These are phyloP conservation scores for Phytoseiulus persimilis DNA, from an alignment of 2,888 invertebrate species.

Conservation along the genomic window DNA sequence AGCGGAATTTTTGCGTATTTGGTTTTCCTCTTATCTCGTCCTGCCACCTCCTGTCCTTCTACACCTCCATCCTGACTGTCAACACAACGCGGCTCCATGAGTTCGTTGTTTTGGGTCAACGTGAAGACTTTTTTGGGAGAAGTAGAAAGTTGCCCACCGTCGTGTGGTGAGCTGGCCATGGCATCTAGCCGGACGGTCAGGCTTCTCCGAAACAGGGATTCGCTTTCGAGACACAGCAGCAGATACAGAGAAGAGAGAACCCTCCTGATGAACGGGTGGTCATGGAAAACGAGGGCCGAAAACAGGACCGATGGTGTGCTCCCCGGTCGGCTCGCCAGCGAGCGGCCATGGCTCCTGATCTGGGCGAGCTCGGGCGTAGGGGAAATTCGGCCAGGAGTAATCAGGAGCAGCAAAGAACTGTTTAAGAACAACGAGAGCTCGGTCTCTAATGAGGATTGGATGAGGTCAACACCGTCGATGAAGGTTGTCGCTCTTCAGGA, in stretches of 20 bases:
- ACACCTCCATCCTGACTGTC: not conserved
- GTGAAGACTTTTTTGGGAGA: not conserved
- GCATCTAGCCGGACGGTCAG: not conserved
- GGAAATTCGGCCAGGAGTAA: not conserved
- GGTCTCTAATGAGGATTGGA: constrained; percentile 37
- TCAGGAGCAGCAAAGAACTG: constrained; percentile 7
- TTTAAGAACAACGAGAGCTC: constrained; percentile 33
- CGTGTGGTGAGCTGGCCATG: not conserved
- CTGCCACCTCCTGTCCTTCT: not conserved
- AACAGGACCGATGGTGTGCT: not conserved
- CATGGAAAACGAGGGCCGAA: not conserved
- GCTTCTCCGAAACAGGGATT: not conserved
- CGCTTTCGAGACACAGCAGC: not conserved
- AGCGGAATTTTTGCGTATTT: not conserved
- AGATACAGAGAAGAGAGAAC: not conserved
- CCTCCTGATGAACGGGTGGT: not conserved
- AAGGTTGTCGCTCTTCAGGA: not conserved
- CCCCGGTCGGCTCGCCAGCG: not conserved
- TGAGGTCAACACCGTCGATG: constrained; percentile 27
- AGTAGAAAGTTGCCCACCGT: not conserved
- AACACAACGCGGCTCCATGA: too few species aligned
- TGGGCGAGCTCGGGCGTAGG: not conserved
- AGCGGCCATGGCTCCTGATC: not conserved
- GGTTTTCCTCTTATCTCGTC: not conserved
- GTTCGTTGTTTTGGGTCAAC: too few species aligned